Base-by-base conservation (phyloP, 2,888 invertebrate genomes). In the Mechanitis messenoides region DNA sequence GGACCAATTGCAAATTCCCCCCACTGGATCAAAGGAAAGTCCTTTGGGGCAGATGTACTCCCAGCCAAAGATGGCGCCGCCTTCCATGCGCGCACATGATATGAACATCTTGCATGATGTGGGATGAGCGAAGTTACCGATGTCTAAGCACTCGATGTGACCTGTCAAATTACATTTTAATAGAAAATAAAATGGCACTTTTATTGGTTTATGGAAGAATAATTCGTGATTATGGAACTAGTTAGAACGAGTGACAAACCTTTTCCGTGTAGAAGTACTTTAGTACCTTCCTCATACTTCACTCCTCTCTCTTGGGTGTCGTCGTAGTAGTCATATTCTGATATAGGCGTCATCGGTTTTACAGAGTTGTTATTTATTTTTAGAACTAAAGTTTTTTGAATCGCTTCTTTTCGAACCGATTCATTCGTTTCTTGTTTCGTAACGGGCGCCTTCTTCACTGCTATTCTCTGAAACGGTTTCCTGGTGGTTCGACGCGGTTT, bases 51-150 rank as follows among this genome's bases (percentile, higher is more conserved):
- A 97, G 12, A 95, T 94, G 85, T 97, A 97, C 74, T 96, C 96
- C 93, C 96, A 97, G 7, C 96, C 96, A 1, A 95, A 85, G 2
- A 96, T 92, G 20, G 93, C 92, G 12, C 94, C 94, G 74, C 93
- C 94, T 69, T 96, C 95, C 90, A 95, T 83, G 54, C 87, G 80
- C 1, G 97, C 96, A 83, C 97, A 97, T 31, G 95, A 96, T 73
- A 97, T 96, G 81, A 97, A 97, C 84, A 96, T 96, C 83, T 94
- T 95, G 82, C 97, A 97, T 0, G 96, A 96, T 20, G 93, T 91
- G 2, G 97, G 97, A 87, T 97, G 97, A 0, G 97, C 95, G 85
- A 97, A 97, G 81, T 95, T 97, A 47, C 97, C 97, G 72, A 95
- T 94, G 81, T 97, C 97, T 62, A 96, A 85, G 77, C 97, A 97